Evolutionary conservation across 2,113 vertebrate genomes (phyloP).

Genomic region (Coptodon rendalli): DNA sequence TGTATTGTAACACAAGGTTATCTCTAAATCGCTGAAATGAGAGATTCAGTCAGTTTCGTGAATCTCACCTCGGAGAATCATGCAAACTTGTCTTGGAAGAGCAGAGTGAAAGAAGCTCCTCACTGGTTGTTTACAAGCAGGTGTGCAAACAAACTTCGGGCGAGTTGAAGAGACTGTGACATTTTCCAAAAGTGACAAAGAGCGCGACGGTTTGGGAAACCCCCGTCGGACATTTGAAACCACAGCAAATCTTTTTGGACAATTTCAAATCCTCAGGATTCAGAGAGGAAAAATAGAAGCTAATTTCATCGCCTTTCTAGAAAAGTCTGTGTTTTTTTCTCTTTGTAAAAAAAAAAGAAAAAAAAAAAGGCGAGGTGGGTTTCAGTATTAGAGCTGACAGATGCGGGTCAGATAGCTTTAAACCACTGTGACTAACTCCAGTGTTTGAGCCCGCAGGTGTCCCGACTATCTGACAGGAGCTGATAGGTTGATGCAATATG

Average conservation of each 20-base stretch:
- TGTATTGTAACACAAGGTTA: background rate
- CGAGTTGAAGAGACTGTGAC: background rate
- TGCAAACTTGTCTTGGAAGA: background rate
- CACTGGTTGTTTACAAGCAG: background rate
- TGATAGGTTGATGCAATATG: slow-evolving; percentile 47
- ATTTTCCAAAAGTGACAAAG: background rate
- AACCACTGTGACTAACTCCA: background rate
- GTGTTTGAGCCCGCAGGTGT: slow-evolving; percentile 9
- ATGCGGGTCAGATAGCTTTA: slow-evolving; percentile 14
- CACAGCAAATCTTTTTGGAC: background rate
- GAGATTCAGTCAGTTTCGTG: background rate
- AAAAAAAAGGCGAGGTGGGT: background rate
- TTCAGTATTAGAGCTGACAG: slow-evolving; percentile 19
- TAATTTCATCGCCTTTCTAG: background rate
- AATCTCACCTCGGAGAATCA: background rate
- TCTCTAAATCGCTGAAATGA: background rate
- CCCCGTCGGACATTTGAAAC: background rate
- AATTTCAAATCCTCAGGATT: background rate
- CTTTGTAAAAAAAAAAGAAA: background rate
- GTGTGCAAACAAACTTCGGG: background rate
- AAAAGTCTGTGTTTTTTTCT: background rate
- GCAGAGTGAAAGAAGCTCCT: background rate
- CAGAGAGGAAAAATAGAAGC: background rate
- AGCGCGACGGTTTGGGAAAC: background rate
- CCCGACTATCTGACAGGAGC: slow-evolving; percentile 2